phyloP scores from a whole-genome alignment of 2,113 vertebrate genomes.

The Cyphomyrus discorhynchus region DNA sequence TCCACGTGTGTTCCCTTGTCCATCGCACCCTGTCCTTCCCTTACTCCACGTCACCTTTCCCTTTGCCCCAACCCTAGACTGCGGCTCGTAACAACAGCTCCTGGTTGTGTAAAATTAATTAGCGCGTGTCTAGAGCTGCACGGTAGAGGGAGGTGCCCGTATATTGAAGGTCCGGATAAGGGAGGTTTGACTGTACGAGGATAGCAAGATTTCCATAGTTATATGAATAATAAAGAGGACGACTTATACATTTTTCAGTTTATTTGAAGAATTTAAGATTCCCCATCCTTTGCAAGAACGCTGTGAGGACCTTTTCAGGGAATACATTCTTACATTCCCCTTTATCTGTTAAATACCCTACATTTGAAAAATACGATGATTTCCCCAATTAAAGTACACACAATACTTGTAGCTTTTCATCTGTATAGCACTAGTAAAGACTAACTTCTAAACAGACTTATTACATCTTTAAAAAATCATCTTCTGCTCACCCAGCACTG shows the following conservation, averaged over 20 bases:
- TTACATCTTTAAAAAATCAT: background rate
- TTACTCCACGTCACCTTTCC: no score
- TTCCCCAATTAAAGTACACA: background rate
- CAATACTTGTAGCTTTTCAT: background rate
- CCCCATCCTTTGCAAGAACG: background rate
- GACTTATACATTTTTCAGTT: background rate
- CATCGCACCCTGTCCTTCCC: no score
- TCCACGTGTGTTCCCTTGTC: no score
- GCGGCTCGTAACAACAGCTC: no score
- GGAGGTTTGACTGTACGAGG: background rate
- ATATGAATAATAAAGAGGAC: background rate
- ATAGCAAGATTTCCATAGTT: background rate
- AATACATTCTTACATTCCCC: background rate
- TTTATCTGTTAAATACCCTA: background rate
- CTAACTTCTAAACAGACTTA: background rate
- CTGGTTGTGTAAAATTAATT: no score
- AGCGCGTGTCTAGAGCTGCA: no score
- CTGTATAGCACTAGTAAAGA: background rate
- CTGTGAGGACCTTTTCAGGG: background rate
- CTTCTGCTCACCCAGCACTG: background rate
- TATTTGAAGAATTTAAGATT: background rate
- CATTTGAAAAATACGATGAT: background rate
- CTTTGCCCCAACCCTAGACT: no score
- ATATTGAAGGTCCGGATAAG: no score
- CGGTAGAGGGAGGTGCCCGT: no score